A percentile compares a stretch with the other conserved stretches of the same genome.
Conservation (phyloP, 2,888 invertebrate species). For the Philonicus albiceps region DNA sequence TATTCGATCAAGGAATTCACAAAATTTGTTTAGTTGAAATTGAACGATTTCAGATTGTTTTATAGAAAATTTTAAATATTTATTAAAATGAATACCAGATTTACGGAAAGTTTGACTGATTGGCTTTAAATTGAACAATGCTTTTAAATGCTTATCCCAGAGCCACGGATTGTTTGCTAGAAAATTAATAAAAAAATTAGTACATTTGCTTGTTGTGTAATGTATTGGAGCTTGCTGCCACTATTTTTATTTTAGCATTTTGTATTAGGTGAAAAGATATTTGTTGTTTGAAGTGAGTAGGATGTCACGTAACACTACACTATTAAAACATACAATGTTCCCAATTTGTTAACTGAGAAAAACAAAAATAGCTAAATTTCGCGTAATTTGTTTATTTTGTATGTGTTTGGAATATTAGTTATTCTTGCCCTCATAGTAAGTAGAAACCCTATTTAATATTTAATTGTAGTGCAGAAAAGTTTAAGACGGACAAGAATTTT, state of each 20-base stretch:
- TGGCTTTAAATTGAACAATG: constrained; percentile 49
- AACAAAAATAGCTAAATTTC: neutral
- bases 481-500: neutral
- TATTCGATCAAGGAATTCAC: neutral
- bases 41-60: neutral
- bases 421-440: neutral
- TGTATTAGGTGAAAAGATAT: neutral
- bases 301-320: neutral
- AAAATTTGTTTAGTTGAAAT: neutral
- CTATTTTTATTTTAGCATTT: neutral
- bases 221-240: neutral
- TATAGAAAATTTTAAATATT: neutral
- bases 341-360: neutral
- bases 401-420: neutral
- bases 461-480: neutral
- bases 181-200: neutral
- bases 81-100: neutral
- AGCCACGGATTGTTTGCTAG: neutral
- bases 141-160: constrained; percentile 52
- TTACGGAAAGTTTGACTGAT: constrained; percentile 20
- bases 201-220: constrained; percentile 36
- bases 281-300: neutral
- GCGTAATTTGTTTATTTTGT: neutral
- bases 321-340: neutral
- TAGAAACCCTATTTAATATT: neutral